Conservation (phyloP, 2,113 vertebrate genomes). For the Vulpes ferrilata region DNA sequence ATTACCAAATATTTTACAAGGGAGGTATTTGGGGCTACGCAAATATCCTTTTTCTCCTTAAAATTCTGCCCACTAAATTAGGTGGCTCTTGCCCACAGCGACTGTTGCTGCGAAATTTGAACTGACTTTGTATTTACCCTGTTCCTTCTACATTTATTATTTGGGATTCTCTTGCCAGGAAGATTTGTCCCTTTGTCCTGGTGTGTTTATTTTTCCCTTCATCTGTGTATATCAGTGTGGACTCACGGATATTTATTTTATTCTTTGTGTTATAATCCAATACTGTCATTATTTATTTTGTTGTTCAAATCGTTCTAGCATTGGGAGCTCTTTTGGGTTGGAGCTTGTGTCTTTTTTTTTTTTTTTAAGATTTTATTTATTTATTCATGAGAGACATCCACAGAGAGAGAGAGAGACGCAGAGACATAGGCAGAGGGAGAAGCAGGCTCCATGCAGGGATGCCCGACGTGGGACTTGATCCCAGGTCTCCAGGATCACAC, state of each 20-base stretch:
- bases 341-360: background rate
- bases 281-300: background rate
- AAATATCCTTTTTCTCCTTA: background rate
- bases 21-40: background rate
- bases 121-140: background rate
- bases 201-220: background rate
- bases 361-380: no score
- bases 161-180: background rate
- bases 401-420: no score
- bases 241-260: background rate
- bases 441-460: no score
- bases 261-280: background rate
- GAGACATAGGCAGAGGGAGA: no score
- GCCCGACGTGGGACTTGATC: no score
- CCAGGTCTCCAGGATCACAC: no score
- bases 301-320: background rate
- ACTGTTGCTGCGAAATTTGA: accelerated
- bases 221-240: background rate
- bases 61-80: background rate
- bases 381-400: no score
- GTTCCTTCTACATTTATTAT: background rate
- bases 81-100: accelerated
- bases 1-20: background rate
- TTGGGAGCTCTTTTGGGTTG: background rate
- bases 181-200: background rate